Percentiles rank a stretch among this genome's conserved stretches.
Conservation (phyloP, 2,113 vertebrate species). For the Hippocampus guttulatus region DNA sequence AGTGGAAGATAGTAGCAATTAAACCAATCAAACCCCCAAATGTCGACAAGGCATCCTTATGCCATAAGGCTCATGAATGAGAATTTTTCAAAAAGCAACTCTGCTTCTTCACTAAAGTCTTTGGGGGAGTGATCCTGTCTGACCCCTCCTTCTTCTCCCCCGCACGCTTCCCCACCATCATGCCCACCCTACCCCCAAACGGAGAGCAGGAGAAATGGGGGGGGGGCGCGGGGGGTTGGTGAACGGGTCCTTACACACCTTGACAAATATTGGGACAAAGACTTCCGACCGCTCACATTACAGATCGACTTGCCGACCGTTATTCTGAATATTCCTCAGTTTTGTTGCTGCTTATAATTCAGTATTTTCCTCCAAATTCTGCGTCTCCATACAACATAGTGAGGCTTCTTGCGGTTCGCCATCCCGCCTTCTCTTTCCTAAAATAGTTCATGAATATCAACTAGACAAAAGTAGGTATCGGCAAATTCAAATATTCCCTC, state of each 20-base stretch:
- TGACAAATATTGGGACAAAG: constrained; percentile 14
- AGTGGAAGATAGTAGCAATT: background rate
- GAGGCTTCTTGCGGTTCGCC: constrained; percentile 37
- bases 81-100: constrained; percentile 18
- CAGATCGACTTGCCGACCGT: background rate
- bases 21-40: background rate
- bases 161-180: constrained; percentile 61
- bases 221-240: background rate
- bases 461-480: background rate
- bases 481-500: background rate
- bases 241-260: constrained; percentile 30
- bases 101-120: constrained; percentile 46
- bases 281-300: background rate
- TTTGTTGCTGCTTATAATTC: background rate
- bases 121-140: constrained; percentile 55
- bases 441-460: background rate
- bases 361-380: background rate
- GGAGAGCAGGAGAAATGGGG: constrained; percentile 24
- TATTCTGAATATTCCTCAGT: background rate
- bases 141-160: constrained; percentile 56
- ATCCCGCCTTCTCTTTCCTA: background rate
- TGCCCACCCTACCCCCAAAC: constrained; percentile 54
- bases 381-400: background rate
- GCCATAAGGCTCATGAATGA: constrained; percentile 29
- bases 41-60: background rate